A percentile compares a stretch with the other conserved stretches of the same genome.
Conservation (phyloP, 2,797 vertebrate genomes). For the Peromyscus melanophrys region DNA sequence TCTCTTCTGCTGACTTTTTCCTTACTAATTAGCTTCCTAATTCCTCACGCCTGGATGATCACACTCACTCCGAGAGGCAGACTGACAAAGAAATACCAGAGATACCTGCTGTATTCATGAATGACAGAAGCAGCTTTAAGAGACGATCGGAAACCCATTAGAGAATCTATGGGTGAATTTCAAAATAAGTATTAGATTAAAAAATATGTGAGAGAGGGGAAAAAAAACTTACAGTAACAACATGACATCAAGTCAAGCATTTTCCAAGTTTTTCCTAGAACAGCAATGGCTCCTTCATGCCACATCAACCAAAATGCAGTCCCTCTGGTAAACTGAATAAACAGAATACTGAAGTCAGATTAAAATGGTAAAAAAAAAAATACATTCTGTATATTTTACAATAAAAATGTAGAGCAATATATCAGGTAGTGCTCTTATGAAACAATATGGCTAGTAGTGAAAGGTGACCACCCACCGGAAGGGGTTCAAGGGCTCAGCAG, state of each 20-base stretch:
- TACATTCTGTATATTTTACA: not conserved
- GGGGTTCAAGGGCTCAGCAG: not conserved
- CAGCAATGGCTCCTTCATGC: not conserved
- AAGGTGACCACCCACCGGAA: not conserved
- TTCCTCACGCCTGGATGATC: not conserved
- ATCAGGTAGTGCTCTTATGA: not conserved
- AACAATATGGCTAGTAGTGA: not conserved
- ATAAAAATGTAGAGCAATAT: not conserved
- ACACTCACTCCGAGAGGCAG: not conserved
- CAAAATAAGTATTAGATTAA: constrained; percentile 18
- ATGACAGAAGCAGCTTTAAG: not conserved
- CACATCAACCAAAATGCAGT: not conserved
- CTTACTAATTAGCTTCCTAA: constrained; percentile 45
- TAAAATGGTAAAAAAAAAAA: not conserved
- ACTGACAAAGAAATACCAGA: not conserved
- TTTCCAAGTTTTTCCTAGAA: constrained; percentile 22
- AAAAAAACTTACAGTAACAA: not conserved
- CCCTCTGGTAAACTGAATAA: not conserved
- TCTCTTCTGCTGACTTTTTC: constrained; percentile 30
- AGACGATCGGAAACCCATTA: constrained; percentile 7
- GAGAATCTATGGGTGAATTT: not conserved
- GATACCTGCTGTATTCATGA: not conserved
- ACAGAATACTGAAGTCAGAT: not conserved
- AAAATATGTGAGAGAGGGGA: not conserved
- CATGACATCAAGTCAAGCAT: constrained; percentile 29